These are phyloP conservation scores for Cnemophilus loriae DNA, from an alignment of 2,113 vertebrate genomes.

Conservation along the genomic window DNA sequence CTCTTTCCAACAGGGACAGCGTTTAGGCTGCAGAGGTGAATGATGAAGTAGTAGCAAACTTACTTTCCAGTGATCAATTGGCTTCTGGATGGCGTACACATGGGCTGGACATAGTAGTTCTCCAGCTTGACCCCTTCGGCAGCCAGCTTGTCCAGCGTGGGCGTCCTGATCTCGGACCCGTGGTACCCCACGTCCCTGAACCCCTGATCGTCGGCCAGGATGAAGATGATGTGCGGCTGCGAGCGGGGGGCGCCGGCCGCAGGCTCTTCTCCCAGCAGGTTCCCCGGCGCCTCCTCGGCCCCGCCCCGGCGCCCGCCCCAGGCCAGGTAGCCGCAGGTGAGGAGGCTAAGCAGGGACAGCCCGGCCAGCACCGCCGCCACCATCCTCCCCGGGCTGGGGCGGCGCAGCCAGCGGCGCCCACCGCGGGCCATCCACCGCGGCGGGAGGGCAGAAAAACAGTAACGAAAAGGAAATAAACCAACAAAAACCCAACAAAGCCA, in stretches of 20 bases:
- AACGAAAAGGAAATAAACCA: neutral
- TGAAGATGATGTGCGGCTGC: conserved; percentile 91
- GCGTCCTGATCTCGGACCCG: conserved; percentile 93
- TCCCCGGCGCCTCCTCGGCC: neutral
- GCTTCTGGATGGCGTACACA: conserved; percentile 95
- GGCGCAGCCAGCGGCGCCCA: neutral
- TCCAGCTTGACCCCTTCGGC: conserved; percentile 94
- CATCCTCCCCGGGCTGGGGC: conserved; percentile 65
- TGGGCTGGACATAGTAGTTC: conserved; percentile 98
- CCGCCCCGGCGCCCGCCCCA: conserved; percentile 69
- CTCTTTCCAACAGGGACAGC: neutral
- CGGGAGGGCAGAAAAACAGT: neutral
- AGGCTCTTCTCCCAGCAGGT: neutral
- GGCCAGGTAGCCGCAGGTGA: conserved; percentile 76
- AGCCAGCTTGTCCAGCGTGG: conserved; percentile 89
- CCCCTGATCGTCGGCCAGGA: conserved; percentile 94
- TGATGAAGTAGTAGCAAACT: conserved; percentile 16
- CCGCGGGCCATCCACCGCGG: conserved; percentile 50
- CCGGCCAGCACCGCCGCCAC: conserved; percentile 72
- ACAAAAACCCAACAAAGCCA: neutral
- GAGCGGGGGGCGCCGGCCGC: conserved; percentile 41
- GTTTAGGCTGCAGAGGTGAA: neutral
- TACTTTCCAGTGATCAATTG: conserved; percentile 98
- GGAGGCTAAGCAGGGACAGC: conserved; percentile 77
- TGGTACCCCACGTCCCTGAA: conserved; percentile 96